Conservation (phyloP, 2,113 vertebrate genomes). For the crab-eating macaque (Macaca fascicularis) region T2T-MFA8v1.1 NC_088376.1:34505501-34506000, state of each 20-base stretch:
- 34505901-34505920: background rate
- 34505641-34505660: background rate
- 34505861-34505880: background rate
- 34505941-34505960: no score
- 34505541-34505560: background rate
- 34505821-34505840: background rate
- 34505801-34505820: background rate
- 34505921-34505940: background rate
- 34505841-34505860: background rate
- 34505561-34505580: background rate
- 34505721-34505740: background rate
- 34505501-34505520: background rate
- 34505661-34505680: background rate
- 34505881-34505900: background rate
- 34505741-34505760: background rate
- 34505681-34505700: background rate
- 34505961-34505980: background rate
- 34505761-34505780: background rate
- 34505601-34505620: background rate
- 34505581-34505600: background rate
- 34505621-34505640: accelerated
- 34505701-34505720: background rate
- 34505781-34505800: background rate
- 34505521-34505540: background rate
- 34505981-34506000: background rate